Conservation (phyloP, 1,140 invertebrate genomes). For the Ips typographus region DNA sequence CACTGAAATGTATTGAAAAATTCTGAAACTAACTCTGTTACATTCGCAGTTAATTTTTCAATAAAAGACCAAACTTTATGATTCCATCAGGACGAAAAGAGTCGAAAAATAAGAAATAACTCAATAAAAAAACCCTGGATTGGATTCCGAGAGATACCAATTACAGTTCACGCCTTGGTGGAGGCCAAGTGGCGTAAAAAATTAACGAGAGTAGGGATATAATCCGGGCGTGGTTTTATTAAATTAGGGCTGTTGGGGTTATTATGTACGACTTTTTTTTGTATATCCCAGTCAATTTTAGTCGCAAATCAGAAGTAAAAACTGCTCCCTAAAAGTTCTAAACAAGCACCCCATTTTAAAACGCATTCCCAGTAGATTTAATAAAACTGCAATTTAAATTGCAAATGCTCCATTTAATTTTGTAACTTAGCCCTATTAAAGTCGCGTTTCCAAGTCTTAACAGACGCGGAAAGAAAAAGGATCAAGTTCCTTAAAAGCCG, state of each 20-base stretch:
- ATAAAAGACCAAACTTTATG: constrained; percentile 2
- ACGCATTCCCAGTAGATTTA: not conserved
- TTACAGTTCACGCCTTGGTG: constrained; percentile 26
- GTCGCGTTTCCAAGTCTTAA: constrained; percentile 2
- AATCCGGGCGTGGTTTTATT: constrained; percentile 14
- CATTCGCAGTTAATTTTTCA: too few relatives aligned
- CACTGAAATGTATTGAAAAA: too few relatives aligned
- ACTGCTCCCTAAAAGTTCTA: too few relatives aligned
- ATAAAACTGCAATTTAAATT: constrained; percentile 18
- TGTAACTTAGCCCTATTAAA: constrained; percentile 22
- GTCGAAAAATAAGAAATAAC: constrained; percentile 16
- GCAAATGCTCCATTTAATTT: constrained; percentile 27
- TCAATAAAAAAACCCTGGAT: constrained; percentile 19
- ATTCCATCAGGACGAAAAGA: constrained; percentile 10
- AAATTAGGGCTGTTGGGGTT: constrained; percentile 18
- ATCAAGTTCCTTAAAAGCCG: constrained; percentile 25
- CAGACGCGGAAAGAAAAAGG: constrained; percentile 18
- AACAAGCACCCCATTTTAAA: not conserved
- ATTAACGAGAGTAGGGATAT: constrained; percentile 16
- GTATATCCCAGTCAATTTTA: not conserved
- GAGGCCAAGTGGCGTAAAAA: constrained; percentile 25
- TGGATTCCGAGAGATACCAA: constrained; percentile 19
- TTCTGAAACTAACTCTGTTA: too few relatives aligned
- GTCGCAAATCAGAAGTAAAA: too few relatives aligned
- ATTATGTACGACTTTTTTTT: not conserved